Percentiles rank a stretch among this genome's conserved stretches.
Evolutionary conservation across 2,113 vertebrate species (phyloP).

Genomic region (Petrocephalus microphthalmus): DNA sequence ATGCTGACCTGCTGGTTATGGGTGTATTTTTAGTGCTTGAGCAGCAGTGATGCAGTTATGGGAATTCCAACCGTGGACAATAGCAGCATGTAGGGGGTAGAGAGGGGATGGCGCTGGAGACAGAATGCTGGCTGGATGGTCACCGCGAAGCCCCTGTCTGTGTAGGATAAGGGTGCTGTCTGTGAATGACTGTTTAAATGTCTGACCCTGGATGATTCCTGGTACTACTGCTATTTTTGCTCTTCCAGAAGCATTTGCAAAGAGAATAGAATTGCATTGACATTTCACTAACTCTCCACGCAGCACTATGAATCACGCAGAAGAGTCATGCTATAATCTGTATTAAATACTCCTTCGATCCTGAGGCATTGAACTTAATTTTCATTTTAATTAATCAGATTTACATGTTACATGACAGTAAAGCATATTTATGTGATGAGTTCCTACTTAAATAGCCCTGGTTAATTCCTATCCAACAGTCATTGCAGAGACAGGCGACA

Average conservation of each 20-base stretch:
- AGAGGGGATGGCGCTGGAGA: not conserved
- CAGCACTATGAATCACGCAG: not conserved
- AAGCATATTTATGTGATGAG: not conserved
- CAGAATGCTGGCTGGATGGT: not conserved
- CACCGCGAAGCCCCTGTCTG: not conserved
- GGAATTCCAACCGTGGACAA: not conserved
- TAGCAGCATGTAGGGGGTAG: not conserved
- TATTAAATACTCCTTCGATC: not conserved
- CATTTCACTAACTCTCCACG: not conserved
- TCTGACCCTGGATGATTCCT: not conserved
- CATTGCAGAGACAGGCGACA: not conserved
- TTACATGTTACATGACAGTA: not conserved
- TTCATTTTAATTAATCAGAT: not conserved
- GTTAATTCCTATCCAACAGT: not conserved
- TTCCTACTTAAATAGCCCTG: not conserved
- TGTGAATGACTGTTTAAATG: not conserved
- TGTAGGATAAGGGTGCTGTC: not conserved
- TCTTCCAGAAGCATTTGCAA: not conserved
- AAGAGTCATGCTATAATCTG: not conserved
- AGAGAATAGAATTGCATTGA: not conserved
- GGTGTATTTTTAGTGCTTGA: not conserved
- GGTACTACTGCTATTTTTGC: not conserved
- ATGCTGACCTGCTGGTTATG: not conserved
- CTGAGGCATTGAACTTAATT: not conserved
- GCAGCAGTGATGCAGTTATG: not conserved